These are phyloP conservation scores for Coluber constrictor DNA, from an alignment of 2,797 vertebrate species.

Conservation along the genomic window DNA sequence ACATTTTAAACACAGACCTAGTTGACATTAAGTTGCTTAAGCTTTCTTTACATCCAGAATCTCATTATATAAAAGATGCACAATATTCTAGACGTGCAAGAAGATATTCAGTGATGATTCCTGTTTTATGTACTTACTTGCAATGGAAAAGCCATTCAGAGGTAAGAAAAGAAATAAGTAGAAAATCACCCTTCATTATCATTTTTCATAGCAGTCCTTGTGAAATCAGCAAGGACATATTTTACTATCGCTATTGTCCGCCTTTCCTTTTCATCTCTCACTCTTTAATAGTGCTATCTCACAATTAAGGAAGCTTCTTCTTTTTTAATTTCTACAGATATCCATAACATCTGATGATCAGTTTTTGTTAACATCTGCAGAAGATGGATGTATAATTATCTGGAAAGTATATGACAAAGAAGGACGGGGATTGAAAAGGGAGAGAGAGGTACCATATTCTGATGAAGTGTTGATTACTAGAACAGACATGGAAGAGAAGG, in stretches of 20 bases:
- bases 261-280: not conserved
- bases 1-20: not conserved
- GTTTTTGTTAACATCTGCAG: slow-evolving; percentile 82
- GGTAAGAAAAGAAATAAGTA: not conserved
- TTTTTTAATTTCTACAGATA: slow-evolving; percentile 73
- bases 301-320: slow-evolving; percentile 17
- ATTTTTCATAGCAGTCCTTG: not conserved
- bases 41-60: not conserved
- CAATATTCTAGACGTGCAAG: not conserved
- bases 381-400: slow-evolving; percentile 85
- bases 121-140: not conserved
- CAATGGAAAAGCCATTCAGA: not conserved
- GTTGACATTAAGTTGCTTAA: not conserved
- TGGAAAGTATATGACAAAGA: slow-evolving; percentile 89
- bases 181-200: not conserved
- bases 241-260: not conserved
- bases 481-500: slow-evolving; percentile 91
- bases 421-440: slow-evolving; percentile 73
- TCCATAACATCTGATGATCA: slow-evolving; percentile 84
- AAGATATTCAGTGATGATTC: not conserved
- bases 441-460: slow-evolving; percentile 78
- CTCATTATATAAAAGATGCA: not conserved
- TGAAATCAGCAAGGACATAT: not conserved
- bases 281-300: not conserved
- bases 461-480: slow-evolving; percentile 91